Evolutionary conservation across 2,888 invertebrate genomes (phyloP), one percentile per base, ranked within the genome.

Genomic region (Drosophila austrosaltans): DNA sequence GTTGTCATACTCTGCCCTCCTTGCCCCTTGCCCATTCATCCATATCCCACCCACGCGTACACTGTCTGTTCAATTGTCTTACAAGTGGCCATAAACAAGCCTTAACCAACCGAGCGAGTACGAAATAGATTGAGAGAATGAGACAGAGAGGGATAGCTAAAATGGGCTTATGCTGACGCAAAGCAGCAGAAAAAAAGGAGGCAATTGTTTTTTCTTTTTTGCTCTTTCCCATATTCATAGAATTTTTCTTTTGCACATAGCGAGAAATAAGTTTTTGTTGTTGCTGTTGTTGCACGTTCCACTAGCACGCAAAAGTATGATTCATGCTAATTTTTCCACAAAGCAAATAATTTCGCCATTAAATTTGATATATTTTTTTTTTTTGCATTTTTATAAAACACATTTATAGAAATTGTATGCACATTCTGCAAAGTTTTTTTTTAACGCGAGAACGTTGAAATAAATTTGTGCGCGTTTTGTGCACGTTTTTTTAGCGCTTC

Each of bases 51-150:
- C 39, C 54, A 48, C 48, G 10, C 22, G 12, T 5, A 22, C 58
- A 40, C 25, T 72, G 75, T 63, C 57, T 36, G 44, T 62, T 75
- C 73, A 28, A 63, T 60, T 71, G 88, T 88, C 83, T 84, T 84
- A 88, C 89, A 84, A 84, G 83, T 84, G 83, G 89, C 83, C 89
- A 84, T 83, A 83, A 83, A 80, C 89, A 84, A 68, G 70, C 59
- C 60, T 59, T 74, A 69, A 77, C 69, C 56, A 59, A 54, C 54
- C 32, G 20, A 53, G 56, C 25, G 61, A 54, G 36, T n/a, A 56
- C 8, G 36, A 36, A 36, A 8, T 36, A 42, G 48, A 30, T 65
- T 12, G 63, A 28, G 28, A 56, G 56, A 54, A 60, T 30, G 65
- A 54, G 28, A 36, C 60, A 40, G 36, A 48, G 10, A 48, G 25